These are phyloP conservation scores for Karalla daura DNA, from an alignment of 2,797 vertebrate genomes.

Conservation along the genomic window DNA sequence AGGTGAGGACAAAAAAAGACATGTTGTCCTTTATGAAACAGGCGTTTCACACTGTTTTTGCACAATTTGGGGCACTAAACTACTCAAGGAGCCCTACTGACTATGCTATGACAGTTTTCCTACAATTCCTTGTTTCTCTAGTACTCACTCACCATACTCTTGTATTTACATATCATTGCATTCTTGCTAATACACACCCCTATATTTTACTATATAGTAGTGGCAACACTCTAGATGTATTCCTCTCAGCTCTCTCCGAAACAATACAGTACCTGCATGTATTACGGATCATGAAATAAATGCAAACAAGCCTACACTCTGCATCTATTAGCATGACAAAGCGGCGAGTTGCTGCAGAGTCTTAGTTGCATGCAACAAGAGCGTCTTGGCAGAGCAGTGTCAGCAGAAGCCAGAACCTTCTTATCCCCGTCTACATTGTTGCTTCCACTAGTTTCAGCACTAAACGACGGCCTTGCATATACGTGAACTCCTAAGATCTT, in stretches of 20 bases:
- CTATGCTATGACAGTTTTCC: too few relatives aligned
- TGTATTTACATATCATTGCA: too few relatives aligned
- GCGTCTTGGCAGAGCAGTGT: slow-evolving; percentile 45
- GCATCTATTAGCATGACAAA: slow-evolving; percentile 22
- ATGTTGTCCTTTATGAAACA: too few relatives aligned
- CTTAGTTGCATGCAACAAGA: slow-evolving; percentile 46
- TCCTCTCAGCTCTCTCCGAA: slow-evolving; percentile 18
- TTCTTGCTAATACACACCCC: neutral
- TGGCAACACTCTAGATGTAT: neutral
- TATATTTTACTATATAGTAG: too few relatives aligned
- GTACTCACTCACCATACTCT: too few relatives aligned
- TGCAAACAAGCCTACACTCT: slow-evolving; percentile 33
- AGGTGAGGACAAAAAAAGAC: too few relatives aligned
- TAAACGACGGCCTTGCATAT: neutral
- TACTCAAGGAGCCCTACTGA: too few relatives aligned
- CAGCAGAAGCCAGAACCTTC: slow-evolving; percentile 43
- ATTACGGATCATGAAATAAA: slow-evolving; percentile 16
- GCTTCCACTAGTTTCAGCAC: slow-evolving; percentile 7
- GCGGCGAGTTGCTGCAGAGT: slow-evolving; percentile 21
- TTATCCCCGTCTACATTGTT: slow-evolving; percentile 22
- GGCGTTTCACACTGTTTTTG: too few relatives aligned
- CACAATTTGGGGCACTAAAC: too few relatives aligned
- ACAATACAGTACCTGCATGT: slow-evolving; percentile 33
- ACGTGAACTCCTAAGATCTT: neutral
- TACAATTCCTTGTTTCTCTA: too few relatives aligned